Base-by-base conservation (phyloP, 2,113 vertebrate genomes). In the Lepisosteus oculatus region DNA sequence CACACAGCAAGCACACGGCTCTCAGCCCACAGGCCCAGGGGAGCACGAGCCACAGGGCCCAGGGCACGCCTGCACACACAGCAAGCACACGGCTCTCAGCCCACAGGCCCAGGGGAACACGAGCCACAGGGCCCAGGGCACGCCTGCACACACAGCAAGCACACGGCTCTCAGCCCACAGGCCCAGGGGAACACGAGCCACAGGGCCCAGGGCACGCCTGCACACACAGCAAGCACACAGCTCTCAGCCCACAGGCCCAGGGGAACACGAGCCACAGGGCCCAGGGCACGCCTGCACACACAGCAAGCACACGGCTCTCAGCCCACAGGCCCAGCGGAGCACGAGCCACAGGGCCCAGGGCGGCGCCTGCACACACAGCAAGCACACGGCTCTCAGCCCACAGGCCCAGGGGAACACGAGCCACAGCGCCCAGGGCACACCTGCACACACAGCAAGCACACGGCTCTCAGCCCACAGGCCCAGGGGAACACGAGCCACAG, bases 271-370 rank as follows among this genome's bases (percentile, higher is more conserved):
- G n/a, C n/a, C n/a, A n/a, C n/a, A n/a, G n/a, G n/a, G n/a, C n/a
- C n/a, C n/a, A n/a, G n/a, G n/a, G n/a, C n/a, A n/a, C 93, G 8
- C 96, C 97, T 97, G 78, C 0, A 7, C 44, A n/a, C 6, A 43
- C 14, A 13, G 8, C 15, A 17, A 17, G 15, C 11, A 57, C 45
- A 3, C 29, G 29, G 29, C 29, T 29, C 29, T 29, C 29, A 29
- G 29, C 29, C 29, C 29, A 29, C 96, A 96, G 0, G 94, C 95
- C 11, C 95, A 29, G 29, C n/a, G n/a, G n/a, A n/a, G n/a, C n/a
- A n/a, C n/a, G n/a, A n/a, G n/a, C n/a, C n/a, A n/a, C n/a, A n/a
- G n/a, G n/a, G n/a, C n/a, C n/a, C n/a, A n/a, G n/a, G n/a, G n/a
- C n/a, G n/a, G n/a, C 93, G 8, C 96, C 97, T 97, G 78, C 0